Evolutionary conservation across 2,888 invertebrate species (phyloP).

Genomic region (Sesamia inferens): DNA sequence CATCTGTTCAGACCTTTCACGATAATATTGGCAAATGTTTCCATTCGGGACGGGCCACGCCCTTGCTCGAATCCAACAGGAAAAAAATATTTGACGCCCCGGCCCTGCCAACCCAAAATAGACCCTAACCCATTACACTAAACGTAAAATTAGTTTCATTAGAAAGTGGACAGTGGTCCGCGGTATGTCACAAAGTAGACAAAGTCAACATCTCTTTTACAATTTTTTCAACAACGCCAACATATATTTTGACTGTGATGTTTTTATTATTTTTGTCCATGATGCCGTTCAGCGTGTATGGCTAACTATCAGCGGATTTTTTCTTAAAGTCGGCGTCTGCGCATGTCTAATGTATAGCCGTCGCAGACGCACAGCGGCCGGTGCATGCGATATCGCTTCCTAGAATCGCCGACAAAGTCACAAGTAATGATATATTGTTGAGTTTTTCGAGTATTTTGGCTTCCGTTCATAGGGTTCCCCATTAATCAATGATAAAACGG

Average conservation of each 20-base stretch:
- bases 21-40: constrained; percentile 90
- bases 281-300: constrained; percentile 75
- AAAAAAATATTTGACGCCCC: constrained; percentile 66
- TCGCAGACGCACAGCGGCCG: constrained; percentile 58
- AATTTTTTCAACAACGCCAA: constrained; percentile 81
- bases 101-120: constrained; percentile 39
- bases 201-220: constrained; percentile 86
- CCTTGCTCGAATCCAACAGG: constrained; percentile 78
- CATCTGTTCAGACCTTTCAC: constrained; percentile 89
- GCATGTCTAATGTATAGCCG: constrained; percentile 79
- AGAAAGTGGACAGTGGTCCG: constrained; percentile 71
- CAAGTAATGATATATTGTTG: constrained; percentile 86
- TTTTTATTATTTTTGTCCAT: constrained; percentile 90
- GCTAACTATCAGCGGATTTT: constrained; percentile 81
- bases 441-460: constrained; percentile 86
- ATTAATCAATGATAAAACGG: constrained; percentile 83
- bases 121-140: constrained; percentile 47
- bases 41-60: constrained; percentile 89
- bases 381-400: constrained; percentile 72
- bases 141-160: constrained; percentile 53
- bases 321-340: constrained; percentile 79
- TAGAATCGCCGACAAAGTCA: constrained; percentile 85
- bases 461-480: constrained; percentile 82
- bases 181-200: constrained; percentile 86
- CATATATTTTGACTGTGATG: constrained; percentile 90